Base-by-base conservation (phyloP, 1,140 invertebrate species). In the Oncopodura yosiiana region DNA sequence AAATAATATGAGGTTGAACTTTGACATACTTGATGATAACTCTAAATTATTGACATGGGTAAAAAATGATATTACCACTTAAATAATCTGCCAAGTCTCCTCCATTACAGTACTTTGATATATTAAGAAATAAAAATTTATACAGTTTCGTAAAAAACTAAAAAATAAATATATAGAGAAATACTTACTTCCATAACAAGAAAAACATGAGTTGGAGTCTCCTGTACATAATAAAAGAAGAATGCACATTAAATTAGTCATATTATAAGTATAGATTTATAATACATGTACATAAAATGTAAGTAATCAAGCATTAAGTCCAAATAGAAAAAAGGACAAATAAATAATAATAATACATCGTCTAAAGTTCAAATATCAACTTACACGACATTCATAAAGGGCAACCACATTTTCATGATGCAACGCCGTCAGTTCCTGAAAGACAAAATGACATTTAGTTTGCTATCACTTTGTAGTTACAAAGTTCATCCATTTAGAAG, bases 351-450 rank as follows among this genome's bases (percentile, higher is more conserved):
- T 48, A 58, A 32, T 46, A 49, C 55, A 29, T 18, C 12, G 12
- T 51, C 41, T 36, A 56, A 57, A 50, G 43, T 52, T 49, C 48
- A 45, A 19, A 53, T 39, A 16, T 55, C 19, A 26, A 69, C 65
- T 67, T 69, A 77, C 75, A 77, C 95, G 94, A 73, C 93, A 98
- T 74, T 97, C 93, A 66, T 96, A 77, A 52, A 99, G 78, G 11
- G 88, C 88, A 29, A 99, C 95, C 61, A 99, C 87, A 80, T 99
- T 98, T 68, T 95, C 91, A 78, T 99, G 94, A 70, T 98, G 88
- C 42, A 98, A 75, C 69, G 89, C 86, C 29, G 92, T 96, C 64
- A 99, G 71, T 73, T 98, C 94, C 81, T 89, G 29, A 38, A 49
- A 34, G 27, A 34, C n/a, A 34, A 34, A n/a, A n/a, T n/a, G n/a